Evolutionary conservation across 2,888 invertebrate species (phyloP).

Genomic region (Cryptophagus acutangulus): DNA sequence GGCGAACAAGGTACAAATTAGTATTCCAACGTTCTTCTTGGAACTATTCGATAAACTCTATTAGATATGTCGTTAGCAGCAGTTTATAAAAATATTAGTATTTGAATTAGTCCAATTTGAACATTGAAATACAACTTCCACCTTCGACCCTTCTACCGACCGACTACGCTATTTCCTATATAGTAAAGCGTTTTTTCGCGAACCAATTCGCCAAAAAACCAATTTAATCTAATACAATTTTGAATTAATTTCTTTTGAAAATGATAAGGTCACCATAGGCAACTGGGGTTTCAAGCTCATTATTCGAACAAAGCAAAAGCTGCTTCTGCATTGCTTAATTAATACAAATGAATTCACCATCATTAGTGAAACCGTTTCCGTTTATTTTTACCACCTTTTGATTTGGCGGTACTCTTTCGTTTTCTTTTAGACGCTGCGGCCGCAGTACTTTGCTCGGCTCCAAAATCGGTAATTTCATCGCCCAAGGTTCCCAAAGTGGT

Average conservation of each 20-base stretch:
- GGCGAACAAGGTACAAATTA: too few relatives aligned
- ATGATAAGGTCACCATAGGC: slow-evolving; percentile 43
- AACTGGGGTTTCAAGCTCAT: slow-evolving; percentile 46
- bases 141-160: too few relatives aligned
- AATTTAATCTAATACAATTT: slow-evolving; percentile 9
- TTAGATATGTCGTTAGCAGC: too few relatives aligned
- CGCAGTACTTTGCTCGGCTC: slow-evolving; percentile 33
- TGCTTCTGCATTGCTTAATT: neutral
- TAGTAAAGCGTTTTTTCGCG: too few relatives aligned
- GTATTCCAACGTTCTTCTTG: too few relatives aligned
- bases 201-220: too few relatives aligned
- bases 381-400: slow-evolving; percentile 37
- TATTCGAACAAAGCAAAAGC: slow-evolving; percentile 11
- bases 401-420: slow-evolving; percentile 40
- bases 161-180: too few relatives aligned
- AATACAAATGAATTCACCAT: slow-evolving; percentile 14
- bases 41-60: too few relatives aligned
- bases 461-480: slow-evolving; percentile 73
- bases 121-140: too few relatives aligned
- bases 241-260: slow-evolving; percentile 13
- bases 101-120: too few relatives aligned
- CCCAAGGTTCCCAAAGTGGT: slow-evolving; percentile 73
- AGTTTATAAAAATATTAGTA: too few relatives aligned
- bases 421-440: slow-evolving; percentile 38
- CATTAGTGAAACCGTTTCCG: slow-evolving; percentile 42